Conservation (phyloP, 2,113 vertebrate species). For the Mustelus asterias region DNA sequence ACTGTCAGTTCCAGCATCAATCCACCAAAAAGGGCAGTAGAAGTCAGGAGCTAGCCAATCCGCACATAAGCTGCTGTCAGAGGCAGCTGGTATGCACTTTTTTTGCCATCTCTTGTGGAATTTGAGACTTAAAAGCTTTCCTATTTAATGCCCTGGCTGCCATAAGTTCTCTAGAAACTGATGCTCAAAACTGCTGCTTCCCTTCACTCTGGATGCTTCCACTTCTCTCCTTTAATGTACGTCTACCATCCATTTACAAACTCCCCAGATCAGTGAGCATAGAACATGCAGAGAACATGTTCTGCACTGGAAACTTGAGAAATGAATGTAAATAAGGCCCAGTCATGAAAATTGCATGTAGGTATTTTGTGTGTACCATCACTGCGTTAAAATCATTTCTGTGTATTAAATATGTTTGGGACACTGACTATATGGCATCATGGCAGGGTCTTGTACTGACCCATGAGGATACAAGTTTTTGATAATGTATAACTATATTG, state of each 20-base stretch:
- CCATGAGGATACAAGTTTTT: background rate
- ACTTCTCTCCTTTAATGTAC: background rate
- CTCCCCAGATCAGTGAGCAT: background rate
- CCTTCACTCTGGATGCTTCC: background rate
- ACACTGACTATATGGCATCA: background rate
- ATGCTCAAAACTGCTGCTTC: background rate
- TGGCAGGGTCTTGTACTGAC: background rate
- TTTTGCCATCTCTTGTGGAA: background rate
- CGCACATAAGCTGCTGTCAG: background rate
- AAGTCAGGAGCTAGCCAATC: background rate
- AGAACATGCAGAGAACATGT: background rate
- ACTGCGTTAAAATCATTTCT: background rate
- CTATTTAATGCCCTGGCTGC: background rate
- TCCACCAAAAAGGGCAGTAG: background rate
- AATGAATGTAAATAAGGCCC: background rate
- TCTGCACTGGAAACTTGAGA: background rate
- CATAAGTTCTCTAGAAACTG: background rate
- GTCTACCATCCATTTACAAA: background rate
- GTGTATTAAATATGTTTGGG: background rate
- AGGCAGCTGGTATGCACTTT: background rate
- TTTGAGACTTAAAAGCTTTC: background rate
- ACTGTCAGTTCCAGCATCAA: background rate
- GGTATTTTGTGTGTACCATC: background rate
- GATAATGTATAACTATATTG: background rate
- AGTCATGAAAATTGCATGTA: background rate